These are phyloP conservation scores for Syrrhaptes paradoxus DNA, from an alignment of 2,113 vertebrate genomes.

Conservation along the genomic window DNA sequence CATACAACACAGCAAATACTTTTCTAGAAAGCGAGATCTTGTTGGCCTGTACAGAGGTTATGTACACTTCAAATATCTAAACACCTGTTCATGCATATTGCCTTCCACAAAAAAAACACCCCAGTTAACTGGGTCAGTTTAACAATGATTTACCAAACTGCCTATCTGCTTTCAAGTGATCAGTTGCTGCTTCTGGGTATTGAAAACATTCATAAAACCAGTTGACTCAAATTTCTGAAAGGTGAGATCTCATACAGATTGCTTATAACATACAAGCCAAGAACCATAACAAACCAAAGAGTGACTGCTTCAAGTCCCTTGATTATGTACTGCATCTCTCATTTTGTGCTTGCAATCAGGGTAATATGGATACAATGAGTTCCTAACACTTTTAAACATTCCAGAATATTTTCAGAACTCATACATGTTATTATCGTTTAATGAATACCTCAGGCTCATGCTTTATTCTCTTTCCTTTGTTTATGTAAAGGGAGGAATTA, in stretches of 20 bases:
- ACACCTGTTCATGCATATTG: background rate
- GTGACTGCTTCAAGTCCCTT: background rate
- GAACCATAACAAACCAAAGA: background rate
- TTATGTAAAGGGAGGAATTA: background rate
- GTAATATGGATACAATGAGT: background rate
- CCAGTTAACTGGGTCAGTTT: background rate
- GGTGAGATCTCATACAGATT: background rate
- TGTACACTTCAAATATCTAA: background rate
- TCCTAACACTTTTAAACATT: background rate
- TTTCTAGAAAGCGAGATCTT: background rate
- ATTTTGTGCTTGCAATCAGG: background rate
- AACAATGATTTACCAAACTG: background rate
- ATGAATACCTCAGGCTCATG: background rate
- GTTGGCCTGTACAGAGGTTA: background rate
- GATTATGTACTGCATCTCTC: background rate
- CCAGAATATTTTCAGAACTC: slow-evolving; percentile 12
- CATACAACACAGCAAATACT: background rate
- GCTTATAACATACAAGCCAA: background rate
- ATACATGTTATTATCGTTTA: background rate
- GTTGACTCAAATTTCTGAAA: background rate
- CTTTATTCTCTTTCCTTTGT: background rate
- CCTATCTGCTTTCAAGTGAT: background rate
- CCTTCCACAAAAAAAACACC: background rate
- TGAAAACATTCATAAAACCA: background rate
- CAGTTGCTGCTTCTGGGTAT: background rate